phyloP scores from a whole-genome alignment of 2,113 vertebrate species.

The Vulpes vulpes region DNA sequence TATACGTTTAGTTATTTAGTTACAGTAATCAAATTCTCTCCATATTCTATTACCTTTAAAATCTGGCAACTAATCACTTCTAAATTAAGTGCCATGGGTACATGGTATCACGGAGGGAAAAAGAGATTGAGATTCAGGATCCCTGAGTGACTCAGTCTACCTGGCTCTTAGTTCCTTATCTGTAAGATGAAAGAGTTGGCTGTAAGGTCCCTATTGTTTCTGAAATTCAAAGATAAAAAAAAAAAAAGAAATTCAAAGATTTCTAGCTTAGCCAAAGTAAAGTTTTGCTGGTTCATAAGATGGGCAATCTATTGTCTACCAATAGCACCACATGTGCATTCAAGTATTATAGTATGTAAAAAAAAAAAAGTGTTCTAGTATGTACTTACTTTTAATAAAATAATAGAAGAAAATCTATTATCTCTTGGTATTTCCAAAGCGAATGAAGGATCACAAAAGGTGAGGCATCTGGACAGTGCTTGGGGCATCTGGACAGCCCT shows the following conservation, averaged over 20 bases:
- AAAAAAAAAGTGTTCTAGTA: neutral
- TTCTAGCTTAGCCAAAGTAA: neutral
- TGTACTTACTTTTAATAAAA: neutral
- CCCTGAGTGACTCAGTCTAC: neutral
- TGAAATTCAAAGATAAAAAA: neutral
- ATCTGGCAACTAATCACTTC: neutral
- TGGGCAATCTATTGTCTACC: neutral
- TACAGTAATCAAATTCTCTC: neutral
- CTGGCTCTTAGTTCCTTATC: neutral
- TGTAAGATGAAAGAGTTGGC: neutral
- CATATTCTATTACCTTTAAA: constrained; percentile 28
- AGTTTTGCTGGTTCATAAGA: neutral
- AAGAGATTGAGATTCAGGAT: neutral
- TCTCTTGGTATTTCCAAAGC: neutral
- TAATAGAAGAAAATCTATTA: neutral
- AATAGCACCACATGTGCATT: neutral
- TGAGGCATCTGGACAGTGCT: neutral
- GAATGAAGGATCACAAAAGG: neutral
- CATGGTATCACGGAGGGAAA: neutral
- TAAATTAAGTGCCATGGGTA: neutral
- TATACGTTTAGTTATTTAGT: neutral
- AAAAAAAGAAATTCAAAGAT: neutral
- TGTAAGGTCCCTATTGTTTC: neutral
- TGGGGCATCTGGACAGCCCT: too few species aligned
- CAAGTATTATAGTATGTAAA: neutral